Percentiles rank a stretch among this genome's conserved stretches.
These are phyloP conservation scores for Oasisia sp. DNA, from an alignment of 2,888 invertebrate genomes.

Conservation along the genomic window DNA sequence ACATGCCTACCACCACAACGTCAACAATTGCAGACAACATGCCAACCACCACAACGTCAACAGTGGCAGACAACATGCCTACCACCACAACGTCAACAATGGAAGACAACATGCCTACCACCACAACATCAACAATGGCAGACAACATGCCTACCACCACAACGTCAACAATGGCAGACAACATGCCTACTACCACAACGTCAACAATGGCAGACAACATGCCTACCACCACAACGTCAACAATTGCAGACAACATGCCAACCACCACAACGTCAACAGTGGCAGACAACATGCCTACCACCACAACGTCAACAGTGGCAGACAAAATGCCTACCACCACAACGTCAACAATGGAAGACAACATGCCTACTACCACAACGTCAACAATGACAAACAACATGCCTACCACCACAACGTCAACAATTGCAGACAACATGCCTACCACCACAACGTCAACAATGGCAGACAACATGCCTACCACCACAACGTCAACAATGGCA, in stretches of 20 bases:
- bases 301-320: background rate
- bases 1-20: background rate
- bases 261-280: background rate
- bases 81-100: background rate
- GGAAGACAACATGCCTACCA: too few species aligned
- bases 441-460: too few species aligned
- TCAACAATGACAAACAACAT: too few species aligned
- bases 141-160: background rate
- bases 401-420: too few species aligned
- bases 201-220: background rate
- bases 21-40: background rate
- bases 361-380: too few species aligned
- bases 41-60: background rate
- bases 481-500: too few species aligned
- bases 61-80: background rate
- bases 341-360: background rate
- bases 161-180: too few species aligned
- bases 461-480: too few species aligned
- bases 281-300: too few species aligned
- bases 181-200: background rate
- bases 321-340: background rate
- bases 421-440: too few species aligned
- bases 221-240: background rate
- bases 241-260: too few species aligned
- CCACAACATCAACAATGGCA: too few species aligned